phyloP scores from a whole-genome alignment of 2,888 invertebrate species.

The Athetis lepigone region DNA sequence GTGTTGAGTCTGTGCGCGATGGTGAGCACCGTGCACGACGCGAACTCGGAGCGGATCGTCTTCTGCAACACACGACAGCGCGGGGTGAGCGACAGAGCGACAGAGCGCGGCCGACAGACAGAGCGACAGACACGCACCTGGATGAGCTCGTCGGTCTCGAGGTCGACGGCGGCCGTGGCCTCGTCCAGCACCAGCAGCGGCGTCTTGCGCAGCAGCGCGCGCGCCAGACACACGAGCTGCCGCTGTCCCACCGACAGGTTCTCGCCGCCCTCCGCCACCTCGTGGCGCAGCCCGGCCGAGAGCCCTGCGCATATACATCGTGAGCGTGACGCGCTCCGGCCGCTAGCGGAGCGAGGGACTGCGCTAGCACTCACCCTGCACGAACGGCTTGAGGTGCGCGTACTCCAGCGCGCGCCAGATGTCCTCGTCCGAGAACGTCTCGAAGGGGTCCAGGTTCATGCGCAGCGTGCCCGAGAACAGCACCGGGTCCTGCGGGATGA shows the following conservation, averaged over 20 bases:
- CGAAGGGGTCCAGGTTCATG: constrained; percentile 98
- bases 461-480: constrained; percentile 97
- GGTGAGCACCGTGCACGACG: constrained; percentile 96
- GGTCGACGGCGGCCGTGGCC: constrained; percentile 97
- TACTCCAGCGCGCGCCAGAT: constrained; percentile 97
- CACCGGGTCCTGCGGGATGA: constrained; percentile 98
- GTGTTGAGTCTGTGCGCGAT: constrained; percentile 98
- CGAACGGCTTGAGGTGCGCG: constrained; percentile 96
- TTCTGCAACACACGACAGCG: constrained; percentile 86
- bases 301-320: constrained; percentile 85
- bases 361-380: constrained; percentile 89
- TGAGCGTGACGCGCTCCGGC: neutral
- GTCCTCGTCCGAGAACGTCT: constrained; percentile 94
- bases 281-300: constrained; percentile 94
- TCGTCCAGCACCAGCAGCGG: constrained; percentile 96
- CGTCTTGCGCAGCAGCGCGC: constrained; percentile 96
- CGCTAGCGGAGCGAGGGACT: neutral
- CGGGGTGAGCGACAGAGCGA: constrained; percentile 5
- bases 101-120: neutral
- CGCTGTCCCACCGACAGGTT: constrained; percentile 97
- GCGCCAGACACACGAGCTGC: constrained; percentile 96
- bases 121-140: constrained; percentile 85
- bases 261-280: constrained; percentile 97
- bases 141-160: constrained; percentile 97
- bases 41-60: constrained; percentile 97